Conservation (phyloP, 2,888 invertebrate genomes). For the Bimastos eiseni region DNA sequence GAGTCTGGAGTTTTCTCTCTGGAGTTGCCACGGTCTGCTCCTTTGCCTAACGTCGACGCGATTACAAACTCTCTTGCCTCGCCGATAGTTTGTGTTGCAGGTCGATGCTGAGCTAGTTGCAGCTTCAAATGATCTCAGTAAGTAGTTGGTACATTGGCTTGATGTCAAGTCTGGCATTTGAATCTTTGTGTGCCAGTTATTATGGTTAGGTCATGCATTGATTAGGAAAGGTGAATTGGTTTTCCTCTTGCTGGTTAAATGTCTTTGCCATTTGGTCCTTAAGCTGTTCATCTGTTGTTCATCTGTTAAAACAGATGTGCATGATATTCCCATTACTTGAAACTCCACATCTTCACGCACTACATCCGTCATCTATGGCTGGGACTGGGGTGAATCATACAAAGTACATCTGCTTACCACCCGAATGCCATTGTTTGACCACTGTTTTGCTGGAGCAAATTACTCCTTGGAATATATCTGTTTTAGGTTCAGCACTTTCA, state of each 20-base stretch:
- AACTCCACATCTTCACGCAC: not conserved
- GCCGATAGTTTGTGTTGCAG: not conserved
- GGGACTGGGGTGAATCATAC: not conserved
- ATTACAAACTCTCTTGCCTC: not conserved
- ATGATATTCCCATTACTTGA: not conserved
- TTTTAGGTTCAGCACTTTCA: not conserved
- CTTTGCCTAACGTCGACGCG: too few relatives aligned
- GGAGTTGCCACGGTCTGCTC: too few relatives aligned
- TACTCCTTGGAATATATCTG: not conserved
- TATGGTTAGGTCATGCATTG: not conserved
- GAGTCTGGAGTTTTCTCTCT: not conserved
- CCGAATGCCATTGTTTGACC: not conserved
- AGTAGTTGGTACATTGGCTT: not conserved
- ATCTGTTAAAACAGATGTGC: not conserved
- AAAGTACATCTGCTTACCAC: not conserved
- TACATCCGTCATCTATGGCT: not conserved
- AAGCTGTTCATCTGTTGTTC: not conserved
- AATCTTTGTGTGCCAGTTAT: not conserved
- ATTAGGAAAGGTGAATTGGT: not conserved
- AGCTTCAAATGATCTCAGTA: slow-evolving; percentile 13
- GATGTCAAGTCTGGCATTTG: not conserved
- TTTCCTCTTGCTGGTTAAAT: not conserved
- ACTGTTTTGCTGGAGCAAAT: not conserved
- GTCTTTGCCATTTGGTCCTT: not conserved
- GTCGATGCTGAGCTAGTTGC: not conserved